phyloP scores from a whole-genome alignment of 2,113 vertebrate genomes.

The Eretmochelys imbricata region DNA sequence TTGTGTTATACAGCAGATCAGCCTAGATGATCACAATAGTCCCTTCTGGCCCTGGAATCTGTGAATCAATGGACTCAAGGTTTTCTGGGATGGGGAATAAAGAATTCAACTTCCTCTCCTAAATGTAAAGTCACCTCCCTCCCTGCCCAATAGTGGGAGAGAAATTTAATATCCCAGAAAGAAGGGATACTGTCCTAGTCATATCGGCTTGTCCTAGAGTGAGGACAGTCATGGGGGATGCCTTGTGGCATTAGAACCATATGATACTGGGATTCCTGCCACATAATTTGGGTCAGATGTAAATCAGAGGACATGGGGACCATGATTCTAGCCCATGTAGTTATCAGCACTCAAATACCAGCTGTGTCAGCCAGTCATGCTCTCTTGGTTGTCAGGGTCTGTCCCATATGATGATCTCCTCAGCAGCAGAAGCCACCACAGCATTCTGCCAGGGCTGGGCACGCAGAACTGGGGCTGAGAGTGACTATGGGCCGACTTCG shows the following conservation, averaged over 20 bases:
- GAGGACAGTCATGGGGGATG: background rate
- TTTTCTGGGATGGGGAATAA: too few relatives aligned
- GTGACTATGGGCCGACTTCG: background rate
- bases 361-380: background rate
- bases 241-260: background rate
- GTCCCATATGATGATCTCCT: background rate
- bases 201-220: background rate
- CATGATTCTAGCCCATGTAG: background rate
- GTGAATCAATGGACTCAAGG: too few relatives aligned
- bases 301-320: background rate
- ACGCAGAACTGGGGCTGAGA: background rate
- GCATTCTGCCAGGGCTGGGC: background rate
- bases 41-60: too few relatives aligned
- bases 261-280: background rate
- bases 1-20: too few relatives aligned
- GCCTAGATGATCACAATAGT: too few relatives aligned
- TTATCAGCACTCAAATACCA: background rate
- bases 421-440: background rate
- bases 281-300: background rate
- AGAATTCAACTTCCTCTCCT: too few relatives aligned
- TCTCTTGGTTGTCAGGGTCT: background rate
- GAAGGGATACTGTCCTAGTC: background rate
- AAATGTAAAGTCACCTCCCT: too few relatives aligned
- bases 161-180: background rate
- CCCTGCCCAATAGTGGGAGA: background rate